These are phyloP conservation scores for Bos indicus DNA, from an alignment of 2,113 vertebrate species.

Conservation along the genomic window DNA sequence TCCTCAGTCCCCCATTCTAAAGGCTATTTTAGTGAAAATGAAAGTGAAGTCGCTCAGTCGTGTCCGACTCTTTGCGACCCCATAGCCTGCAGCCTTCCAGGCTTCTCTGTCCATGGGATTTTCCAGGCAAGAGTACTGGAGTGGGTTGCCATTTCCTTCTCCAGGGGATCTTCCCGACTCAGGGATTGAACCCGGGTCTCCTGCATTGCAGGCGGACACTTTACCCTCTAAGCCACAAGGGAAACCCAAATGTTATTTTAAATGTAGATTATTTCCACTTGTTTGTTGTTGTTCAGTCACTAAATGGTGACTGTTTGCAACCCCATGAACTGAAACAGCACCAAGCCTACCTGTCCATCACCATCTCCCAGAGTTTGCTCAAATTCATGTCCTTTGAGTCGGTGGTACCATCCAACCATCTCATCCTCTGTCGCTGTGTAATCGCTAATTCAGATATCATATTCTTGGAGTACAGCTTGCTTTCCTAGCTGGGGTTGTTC, in stretches of 20 bases:
- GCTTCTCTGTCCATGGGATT: no score
- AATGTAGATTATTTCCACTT: neutral
- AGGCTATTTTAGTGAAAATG: neutral
- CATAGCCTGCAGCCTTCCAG: no score
- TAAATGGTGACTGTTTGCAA: fast-evolving
- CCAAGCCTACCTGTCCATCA: neutral
- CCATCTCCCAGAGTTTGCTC: neutral
- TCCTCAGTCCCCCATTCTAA: neutral
- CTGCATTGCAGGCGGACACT: no score
- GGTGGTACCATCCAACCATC: neutral
- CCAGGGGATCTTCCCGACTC: no score
- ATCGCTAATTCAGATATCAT: neutral
- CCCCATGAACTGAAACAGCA: neutral
- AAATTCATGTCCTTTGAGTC: neutral
- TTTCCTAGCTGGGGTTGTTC: neutral
- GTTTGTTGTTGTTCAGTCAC: neutral
- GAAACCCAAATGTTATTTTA: neutral
- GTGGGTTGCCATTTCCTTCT: no score
- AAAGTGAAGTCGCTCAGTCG: no score
- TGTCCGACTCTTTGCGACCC: no score
- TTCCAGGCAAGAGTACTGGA: no score
- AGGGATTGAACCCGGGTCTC: no score
- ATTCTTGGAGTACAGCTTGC: neutral
- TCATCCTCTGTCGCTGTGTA: neutral
- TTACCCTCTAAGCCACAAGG: no score